phyloP scores from a whole-genome alignment of 2,797 vertebrate species.

The Steatocranus sp. region DNA sequence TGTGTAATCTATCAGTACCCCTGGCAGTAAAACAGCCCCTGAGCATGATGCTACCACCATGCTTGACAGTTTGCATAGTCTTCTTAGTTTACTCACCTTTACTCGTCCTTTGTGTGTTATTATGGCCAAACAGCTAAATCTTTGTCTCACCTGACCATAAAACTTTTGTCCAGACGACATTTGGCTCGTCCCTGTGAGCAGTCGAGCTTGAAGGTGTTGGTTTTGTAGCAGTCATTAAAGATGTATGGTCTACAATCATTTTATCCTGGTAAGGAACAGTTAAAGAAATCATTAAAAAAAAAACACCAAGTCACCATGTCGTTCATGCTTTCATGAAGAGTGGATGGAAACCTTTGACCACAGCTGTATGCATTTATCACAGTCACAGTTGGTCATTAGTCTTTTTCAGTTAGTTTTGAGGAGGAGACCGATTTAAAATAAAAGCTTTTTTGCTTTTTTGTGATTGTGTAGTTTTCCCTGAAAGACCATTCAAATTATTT shows the following conservation, averaged over 20 bases:
- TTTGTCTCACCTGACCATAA: not conserved
- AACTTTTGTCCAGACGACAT: fast-evolving
- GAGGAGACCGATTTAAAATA: not conserved
- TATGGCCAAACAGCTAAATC: not conserved
- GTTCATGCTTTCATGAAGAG: not conserved
- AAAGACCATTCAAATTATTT: not conserved
- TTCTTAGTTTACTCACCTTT: not conserved
- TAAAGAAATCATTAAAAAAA: not conserved
- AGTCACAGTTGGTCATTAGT: not conserved
- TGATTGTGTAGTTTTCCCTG: not conserved
- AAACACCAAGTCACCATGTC: not conserved
- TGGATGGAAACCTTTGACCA: not conserved
- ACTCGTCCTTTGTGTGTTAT: not conserved
- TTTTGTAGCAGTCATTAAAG: not conserved
- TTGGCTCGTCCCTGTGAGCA: fast-evolving
- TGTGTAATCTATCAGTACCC: not conserved
- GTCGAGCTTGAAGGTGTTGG: not conserved
- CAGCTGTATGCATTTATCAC: not conserved
- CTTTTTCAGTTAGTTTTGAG: not conserved
- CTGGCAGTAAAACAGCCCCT: not conserved
- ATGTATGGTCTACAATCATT: not conserved
- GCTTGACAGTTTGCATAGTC: not conserved
- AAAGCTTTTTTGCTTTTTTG: not conserved
- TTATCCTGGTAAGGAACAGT: not conserved
- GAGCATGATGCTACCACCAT: not conserved